phyloP scores from a whole-genome alignment of 2,888 invertebrate genomes.

The Drosophila leonis region DNA sequence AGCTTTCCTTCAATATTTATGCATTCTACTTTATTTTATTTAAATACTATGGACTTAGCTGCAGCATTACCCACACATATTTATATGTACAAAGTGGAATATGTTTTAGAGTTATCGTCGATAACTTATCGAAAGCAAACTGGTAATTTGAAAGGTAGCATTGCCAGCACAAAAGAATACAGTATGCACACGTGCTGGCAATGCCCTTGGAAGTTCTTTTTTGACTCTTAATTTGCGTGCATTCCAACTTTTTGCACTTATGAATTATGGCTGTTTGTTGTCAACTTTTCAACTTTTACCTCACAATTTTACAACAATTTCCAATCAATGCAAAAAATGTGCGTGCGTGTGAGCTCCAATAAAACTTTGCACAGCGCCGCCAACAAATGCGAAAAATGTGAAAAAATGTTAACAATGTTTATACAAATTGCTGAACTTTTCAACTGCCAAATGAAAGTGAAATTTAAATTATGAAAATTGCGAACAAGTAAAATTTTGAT shows the following conservation, averaged over 20 bases:
- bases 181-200: background rate
- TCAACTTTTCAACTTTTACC: slow-evolving; percentile 40
- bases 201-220: background rate
- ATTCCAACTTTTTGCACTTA: slow-evolving; percentile 44
- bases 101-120: background rate
- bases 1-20: no score
- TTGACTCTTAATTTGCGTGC: slow-evolving; percentile 14
- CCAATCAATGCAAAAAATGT: slow-evolving; percentile 42
- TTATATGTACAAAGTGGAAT: background rate
- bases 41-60: background rate
- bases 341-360: slow-evolving; percentile 26
- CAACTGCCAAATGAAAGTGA: slow-evolving; percentile 5
- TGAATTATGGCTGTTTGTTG: slow-evolving; percentile 56
- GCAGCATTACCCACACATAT: background rate
- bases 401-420: slow-evolving; percentile 23
- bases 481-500: slow-evolving; percentile 34
- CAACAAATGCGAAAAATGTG: slow-evolving; percentile 18
- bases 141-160: background rate
- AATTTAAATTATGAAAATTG: slow-evolving; percentile 29
- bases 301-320: slow-evolving; percentile 34
- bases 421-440: slow-evolving; percentile 37
- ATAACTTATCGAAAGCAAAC: background rate
- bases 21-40: background rate
- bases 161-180: slow-evolving; percentile 3
- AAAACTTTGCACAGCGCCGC: slow-evolving; percentile 40